Evolutionary conservation across 2,888 invertebrate species (phyloP), one percentile per base, ranked within the genome.

Genomic region (Onchidella celtica): DNA sequence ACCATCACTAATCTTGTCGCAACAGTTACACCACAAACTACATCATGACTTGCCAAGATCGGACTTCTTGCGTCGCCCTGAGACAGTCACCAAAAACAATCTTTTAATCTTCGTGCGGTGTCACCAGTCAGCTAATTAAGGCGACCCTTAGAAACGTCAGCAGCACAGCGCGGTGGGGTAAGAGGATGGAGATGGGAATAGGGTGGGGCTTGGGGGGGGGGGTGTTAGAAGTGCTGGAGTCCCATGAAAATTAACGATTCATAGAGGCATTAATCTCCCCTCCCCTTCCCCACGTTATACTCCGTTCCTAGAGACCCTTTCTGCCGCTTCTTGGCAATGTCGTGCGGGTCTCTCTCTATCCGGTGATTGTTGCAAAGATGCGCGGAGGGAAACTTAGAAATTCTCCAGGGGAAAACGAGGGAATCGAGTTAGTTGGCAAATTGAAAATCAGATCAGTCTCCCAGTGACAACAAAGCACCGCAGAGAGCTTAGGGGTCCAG

Each of bases 381-480:
- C 63, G 63, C 55, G 72, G n/a, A 36, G 63, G 29, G 66, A 68
- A 79, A 79, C 61, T 72, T 32, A 38, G 70, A 61, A 79, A 79
- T 72, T 79, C 79, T 72, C 83, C 75, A 57, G 79, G 72, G 81
- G 80, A 70, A 72, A 77, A 40, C 68, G 70, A 55, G 79, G 78
- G 83, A 87, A 86, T 86, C 86, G 84, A 86, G 87, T 88, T 88
- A 88, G 86, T 85, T 82, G 83, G 86, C 86, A 88, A 88, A 88
- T 88, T 88, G 88, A 87, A 88, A 88, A 88, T 88, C 88, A 88
- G 87, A 87, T 88, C 88, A 88, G 87, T 85, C 87, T 83, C 84
- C 63, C 74, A 74, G 82, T 80, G 81, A 82, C 86, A 85, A 88
- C 87, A 87, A 86, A 87, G 85, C 84, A 61, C 40, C 40, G 32